Conservation (phyloP, 2,797 vertebrate genomes). For the Sebastes cheni region DNA sequence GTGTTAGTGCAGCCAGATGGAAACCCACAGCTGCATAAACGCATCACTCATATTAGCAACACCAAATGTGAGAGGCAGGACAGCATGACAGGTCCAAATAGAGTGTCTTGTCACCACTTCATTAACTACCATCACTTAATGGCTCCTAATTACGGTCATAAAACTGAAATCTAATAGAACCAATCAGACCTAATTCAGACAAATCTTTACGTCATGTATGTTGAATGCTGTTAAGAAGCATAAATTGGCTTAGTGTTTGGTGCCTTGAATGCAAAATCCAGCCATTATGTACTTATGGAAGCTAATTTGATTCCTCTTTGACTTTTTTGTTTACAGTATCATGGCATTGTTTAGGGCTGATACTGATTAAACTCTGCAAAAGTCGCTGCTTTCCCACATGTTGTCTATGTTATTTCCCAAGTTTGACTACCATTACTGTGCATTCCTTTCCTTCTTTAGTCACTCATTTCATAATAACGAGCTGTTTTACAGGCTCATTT, state of each 20-base stretch:
- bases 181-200: conserved; percentile 11
- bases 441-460: background rate
- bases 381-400: background rate
- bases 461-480: background rate
- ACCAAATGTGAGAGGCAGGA: background rate
- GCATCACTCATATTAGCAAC: background rate
- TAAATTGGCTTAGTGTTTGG: background rate
- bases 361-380: background rate
- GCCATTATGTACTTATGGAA: background rate
- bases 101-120: conserved; percentile 8
- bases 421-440: background rate
- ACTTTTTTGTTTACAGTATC: background rate
- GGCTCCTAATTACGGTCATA: conserved; percentile 4
- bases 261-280: background rate
- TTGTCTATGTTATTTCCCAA: background rate
- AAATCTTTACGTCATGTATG: background rate
- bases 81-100: background rate
- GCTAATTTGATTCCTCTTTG: background rate
- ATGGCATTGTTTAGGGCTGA: background rate
- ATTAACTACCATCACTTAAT: conserved; percentile 17
- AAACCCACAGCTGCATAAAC: conserved; percentile 16
- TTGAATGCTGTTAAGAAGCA: background rate
- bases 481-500: background rate
- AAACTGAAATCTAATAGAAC: conserved; percentile 6
- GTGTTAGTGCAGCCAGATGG: background rate